Base-by-base conservation (phyloP, 2,888 invertebrate genomes). In the Sisyra terminalis region DNA sequence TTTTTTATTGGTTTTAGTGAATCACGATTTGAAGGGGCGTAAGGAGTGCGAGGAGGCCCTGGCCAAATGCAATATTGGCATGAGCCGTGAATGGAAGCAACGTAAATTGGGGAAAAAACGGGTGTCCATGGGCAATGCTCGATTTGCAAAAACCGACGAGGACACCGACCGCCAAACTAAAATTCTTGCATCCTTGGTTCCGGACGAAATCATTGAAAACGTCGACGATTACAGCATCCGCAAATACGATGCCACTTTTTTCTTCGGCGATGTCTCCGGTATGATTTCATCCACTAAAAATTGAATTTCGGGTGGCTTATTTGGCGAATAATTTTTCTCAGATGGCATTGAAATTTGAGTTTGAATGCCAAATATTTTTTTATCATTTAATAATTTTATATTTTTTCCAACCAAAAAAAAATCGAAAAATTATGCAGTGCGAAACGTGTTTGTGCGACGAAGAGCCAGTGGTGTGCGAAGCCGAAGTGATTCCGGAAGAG, bases 241-340 rank as follows among this genome's bases (percentile, higher is more conserved):
- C 49, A 60, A 58, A 40, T 75, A 74, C 50, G 65, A 71, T 35
- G 70, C 70, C 1, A 73, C 73, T 8, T 57, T 77, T 13, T 68
- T 77, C 61, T 69, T 75, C 48, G 73, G 73, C 34, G 75, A 75
- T 50, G 63, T 77, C 42, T 72, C 74, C 45, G 76, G 75, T 75
- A 56, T n/a, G n/a, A n/a, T n/a, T n/a, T n/a, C n/a, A n/a, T n/a
- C n/a, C n/a, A n/a, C n/a, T n/a, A n/a, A n/a, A n/a, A n/a, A n/a
- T n/a, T n/a, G n/a, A n/a, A n/a, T n/a, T n/a, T n/a, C n/a, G n/a
- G n/a, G n/a, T n/a, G n/a, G n/a, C n/a, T n/a, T n/a, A n/a, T n/a
- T n/a, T n/a, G n/a, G n/a, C n/a, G n/a, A n/a, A n/a, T n/a, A n/a
- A n/a, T 24, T 29, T 13, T 11, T 18, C 29, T n/a, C 3, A 41